phyloP scores from a whole-genome alignment of 2,888 invertebrate species.

The Luperina nickerlii region DNA sequence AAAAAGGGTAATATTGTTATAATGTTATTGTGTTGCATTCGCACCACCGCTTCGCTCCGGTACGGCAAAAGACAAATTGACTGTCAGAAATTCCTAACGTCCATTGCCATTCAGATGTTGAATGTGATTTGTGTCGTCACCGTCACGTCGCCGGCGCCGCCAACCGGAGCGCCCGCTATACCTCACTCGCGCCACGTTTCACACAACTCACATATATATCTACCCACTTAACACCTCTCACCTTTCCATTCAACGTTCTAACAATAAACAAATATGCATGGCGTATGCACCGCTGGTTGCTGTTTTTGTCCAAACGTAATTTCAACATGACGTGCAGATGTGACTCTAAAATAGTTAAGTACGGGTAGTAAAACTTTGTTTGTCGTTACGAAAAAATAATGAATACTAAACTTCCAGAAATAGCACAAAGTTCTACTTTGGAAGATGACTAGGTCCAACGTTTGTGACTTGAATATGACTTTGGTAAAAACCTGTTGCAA shows the following conservation, averaged over 20 bases:
- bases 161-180: constrained; percentile 68
- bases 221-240: constrained; percentile 66
- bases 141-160: constrained; percentile 62
- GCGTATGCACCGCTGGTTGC: constrained; percentile 45
- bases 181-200: constrained; percentile 62
- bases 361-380: constrained; percentile 34
- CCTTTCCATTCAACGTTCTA: constrained; percentile 65
- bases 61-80: constrained; percentile 74
- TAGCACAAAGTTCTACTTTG: constrained; percentile 8
- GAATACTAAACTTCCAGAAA: constrained; percentile 18
- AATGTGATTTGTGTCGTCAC: constrained; percentile 78
- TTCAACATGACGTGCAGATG: constrained; percentile 44
- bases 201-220: constrained; percentile 59
- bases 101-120: constrained; percentile 78
- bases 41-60: constrained; percentile 59
- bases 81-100: constrained; percentile 75
- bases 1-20: too few species aligned
- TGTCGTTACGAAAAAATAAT: constrained; percentile 11
- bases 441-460: constrained; percentile 1
- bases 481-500: constrained; percentile 17
- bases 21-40: constrained; percentile 67
- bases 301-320: constrained; percentile 57
- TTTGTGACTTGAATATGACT: constrained; percentile 21
- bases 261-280: constrained; percentile 64
- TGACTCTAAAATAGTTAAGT: constrained; percentile 40